Evolutionary conservation across 2,113 vertebrate species (phyloP), one percentile per base, ranked within the genome.

Genomic region (Beaufortia kweichowensis): DNA sequence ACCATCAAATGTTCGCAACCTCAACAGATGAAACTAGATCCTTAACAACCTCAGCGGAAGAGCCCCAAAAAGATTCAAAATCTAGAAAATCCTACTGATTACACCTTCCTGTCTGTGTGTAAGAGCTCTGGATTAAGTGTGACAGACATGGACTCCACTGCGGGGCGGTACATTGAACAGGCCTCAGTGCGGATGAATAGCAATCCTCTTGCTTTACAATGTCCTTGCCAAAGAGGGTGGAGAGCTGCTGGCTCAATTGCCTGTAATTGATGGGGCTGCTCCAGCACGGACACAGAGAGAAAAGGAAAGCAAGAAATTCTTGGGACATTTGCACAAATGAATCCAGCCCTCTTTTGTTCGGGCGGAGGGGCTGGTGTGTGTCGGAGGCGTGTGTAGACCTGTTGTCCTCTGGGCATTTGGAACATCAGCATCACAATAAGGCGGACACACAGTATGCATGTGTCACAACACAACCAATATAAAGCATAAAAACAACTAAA

Each of bases 241-340:
- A 55, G 79, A 55, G 7, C 70, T 74, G 69, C 50, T 14, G 26
- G 41, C 59, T 60, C 28, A 68, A 78, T 69, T 75, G 57, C 24
- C 28, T 50, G 63, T 75, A 82, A 79, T 57, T 70, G 76, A 75
- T 67, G 68, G 50, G 62, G 43, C 43, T 28, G 26, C 59, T 72
- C 62, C 53, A 28, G 24, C 50, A 76, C 76, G 60, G 68, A 77
- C 55, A 78, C 15, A 33, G 43, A 33, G 55, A 70, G 57, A 59
- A 75, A 75, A 79, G 29, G 48, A 66, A 63, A 79, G 71, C 60
- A 61, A 65, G 39, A 43, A 23, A 57, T 79, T 73, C 56, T 73
- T 61, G 35, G 41, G 41, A 65, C 78, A 67, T 65, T 50, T 33
- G 41, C 56, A 67, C 61, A 79, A 75, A 79, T 67, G 33, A 65